Percentiles rank a stretch among this genome's conserved stretches.
These are phyloP conservation scores for Melanostoma scalare DNA, from an alignment of 2,888 invertebrate genomes.

Conservation along the genomic window DNA sequence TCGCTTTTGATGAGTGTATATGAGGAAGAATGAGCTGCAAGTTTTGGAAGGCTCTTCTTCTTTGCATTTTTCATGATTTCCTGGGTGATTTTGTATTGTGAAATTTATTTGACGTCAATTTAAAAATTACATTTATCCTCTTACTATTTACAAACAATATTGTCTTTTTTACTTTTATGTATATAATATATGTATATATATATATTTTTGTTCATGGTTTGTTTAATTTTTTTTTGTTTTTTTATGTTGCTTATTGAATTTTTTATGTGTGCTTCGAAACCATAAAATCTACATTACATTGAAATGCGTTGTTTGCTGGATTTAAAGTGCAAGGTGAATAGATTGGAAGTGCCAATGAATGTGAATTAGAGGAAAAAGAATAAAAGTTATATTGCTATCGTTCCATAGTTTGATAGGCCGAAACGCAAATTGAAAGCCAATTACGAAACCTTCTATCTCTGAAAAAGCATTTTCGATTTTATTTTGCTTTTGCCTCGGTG, in stretches of 20 bases:
- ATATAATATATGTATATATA: not conserved
- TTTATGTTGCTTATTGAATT: constrained; percentile 47
- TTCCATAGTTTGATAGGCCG: too few relatives aligned
- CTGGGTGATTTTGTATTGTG: constrained; percentile 63
- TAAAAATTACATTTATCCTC: constrained; percentile 80
- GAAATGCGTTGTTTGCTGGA: constrained; percentile 52
- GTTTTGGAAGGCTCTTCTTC: constrained; percentile 58
- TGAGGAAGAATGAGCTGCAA: constrained; percentile 47
- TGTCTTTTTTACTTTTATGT: constrained; percentile 69
- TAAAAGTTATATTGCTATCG: too few relatives aligned
- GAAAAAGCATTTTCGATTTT: too few relatives aligned
- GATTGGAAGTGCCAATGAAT: too few relatives aligned
- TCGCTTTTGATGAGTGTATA: constrained; percentile 10
- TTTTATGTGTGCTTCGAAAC: constrained; percentile 68
- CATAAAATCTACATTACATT: constrained; percentile 69
- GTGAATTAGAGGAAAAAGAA: too few relatives aligned
- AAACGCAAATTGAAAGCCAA: too few relatives aligned
- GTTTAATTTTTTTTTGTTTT: constrained; percentile 41
- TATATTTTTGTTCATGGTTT: constrained; percentile 1
- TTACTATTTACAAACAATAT: constrained; percentile 75
- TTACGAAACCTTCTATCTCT: too few relatives aligned
- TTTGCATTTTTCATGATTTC: constrained; percentile 34
- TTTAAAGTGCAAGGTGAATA: constrained; percentile 15
- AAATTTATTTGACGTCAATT: constrained; percentile 70
- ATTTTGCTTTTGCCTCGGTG: too few relatives aligned